These are phyloP conservation scores for Catharus ustulatus DNA, from an alignment of 2,797 vertebrate genomes.

Conservation along the genomic window DNA sequence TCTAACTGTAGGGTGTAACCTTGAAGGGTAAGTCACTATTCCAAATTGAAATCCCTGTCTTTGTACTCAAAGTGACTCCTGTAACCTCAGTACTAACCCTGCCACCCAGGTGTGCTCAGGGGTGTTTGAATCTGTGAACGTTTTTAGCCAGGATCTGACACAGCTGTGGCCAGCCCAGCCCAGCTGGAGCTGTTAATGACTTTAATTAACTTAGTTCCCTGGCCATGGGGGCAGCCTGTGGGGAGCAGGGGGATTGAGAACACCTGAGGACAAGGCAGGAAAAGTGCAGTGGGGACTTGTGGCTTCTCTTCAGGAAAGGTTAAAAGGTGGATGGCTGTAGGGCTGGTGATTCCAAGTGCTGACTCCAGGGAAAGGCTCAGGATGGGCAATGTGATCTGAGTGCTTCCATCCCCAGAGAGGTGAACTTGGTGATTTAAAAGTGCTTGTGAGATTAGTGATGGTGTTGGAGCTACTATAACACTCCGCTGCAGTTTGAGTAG, in stretches of 20 bases:
- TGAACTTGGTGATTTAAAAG: rapidly evolving
- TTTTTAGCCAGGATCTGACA: rapidly evolving
- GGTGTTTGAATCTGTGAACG: rapidly evolving
- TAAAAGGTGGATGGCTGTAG: rapidly evolving
- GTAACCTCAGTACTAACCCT: too few relatives aligned
- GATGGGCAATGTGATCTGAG: rapidly evolving
- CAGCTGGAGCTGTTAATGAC: neutral
- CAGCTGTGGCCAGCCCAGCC: neutral
- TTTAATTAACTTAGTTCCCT: neutral
- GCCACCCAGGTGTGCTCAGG: rapidly evolving
- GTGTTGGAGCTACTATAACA: neutral
- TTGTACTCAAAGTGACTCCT: neutral
- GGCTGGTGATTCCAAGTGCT: rapidly evolving
- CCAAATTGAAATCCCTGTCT: neutral
- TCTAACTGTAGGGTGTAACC: neutral
- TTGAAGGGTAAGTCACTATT: neutral
- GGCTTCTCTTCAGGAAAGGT: neutral
- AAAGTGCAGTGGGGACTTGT: rapidly evolving
- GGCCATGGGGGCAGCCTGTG: too few relatives aligned
- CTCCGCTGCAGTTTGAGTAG: rapidly evolving
- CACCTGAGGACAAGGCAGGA: neutral
- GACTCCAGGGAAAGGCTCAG: neutral
- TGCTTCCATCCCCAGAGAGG: neutral
- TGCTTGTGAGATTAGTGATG: rapidly evolving
- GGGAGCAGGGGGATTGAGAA: rapidly evolving